A percentile compares a stretch with the other conserved stretches of the same genome.
Evolutionary conservation across 2,888 invertebrate species (phyloP).

Genomic region (Ectobius pallidus): DNA sequence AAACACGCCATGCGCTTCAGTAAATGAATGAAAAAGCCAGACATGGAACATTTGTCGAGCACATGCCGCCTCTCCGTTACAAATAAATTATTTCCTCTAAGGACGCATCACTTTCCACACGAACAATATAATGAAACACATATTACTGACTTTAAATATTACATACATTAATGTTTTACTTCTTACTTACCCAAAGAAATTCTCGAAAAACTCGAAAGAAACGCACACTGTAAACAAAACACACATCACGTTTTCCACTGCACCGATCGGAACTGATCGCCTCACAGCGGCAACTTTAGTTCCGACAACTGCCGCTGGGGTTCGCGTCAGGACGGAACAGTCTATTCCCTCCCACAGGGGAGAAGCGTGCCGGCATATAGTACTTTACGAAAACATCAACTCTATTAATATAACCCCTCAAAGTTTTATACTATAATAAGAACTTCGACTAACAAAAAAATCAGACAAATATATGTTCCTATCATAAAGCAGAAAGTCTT

Average conservation of each 20-base stretch:
- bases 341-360: slow-evolving; percentile 20
- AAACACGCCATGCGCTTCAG: neutral
- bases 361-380: neutral
- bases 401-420: too few species aligned
- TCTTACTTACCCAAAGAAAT: neutral
- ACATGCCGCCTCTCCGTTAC: too few species aligned
- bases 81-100: too few species aligned
- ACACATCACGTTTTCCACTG: slow-evolving; percentile 18
- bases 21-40: neutral
- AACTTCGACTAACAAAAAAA: too few species aligned
- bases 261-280: slow-evolving; percentile 18
- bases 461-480: too few species aligned
- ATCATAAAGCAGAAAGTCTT: too few species aligned
- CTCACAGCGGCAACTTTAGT: neutral
- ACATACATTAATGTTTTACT: neutral
- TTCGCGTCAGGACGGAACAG: slow-evolving; percentile 9
- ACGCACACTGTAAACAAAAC: slow-evolving; percentile 3
- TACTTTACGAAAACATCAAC: neutral
- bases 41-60: too few species aligned
- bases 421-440: too few species aligned
- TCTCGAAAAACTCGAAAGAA: neutral
- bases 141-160: neutral
- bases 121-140: too few species aligned
- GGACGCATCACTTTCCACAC: too few species aligned
- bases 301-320: slow-evolving; percentile 11